Percentiles rank a stretch among this genome's conserved stretches.
phyloP scores from a whole-genome alignment of 2,888 invertebrate genomes.

The Phorcus lineatus region DNA sequence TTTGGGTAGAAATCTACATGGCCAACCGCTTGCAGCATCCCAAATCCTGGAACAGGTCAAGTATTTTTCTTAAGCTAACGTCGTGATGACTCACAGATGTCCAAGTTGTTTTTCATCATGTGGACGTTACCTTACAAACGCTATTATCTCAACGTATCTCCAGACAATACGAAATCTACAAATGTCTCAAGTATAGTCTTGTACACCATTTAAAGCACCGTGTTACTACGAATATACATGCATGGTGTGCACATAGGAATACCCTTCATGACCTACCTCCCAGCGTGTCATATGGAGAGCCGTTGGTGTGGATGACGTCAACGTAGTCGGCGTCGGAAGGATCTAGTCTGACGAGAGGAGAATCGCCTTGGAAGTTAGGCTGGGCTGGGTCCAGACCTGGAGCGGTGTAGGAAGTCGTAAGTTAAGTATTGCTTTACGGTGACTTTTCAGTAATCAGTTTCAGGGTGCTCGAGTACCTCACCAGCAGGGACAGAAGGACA shows the following conservation, averaged over 20 bases:
- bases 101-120: background rate
- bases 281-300: constrained; percentile 54
- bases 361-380: constrained; percentile 92
- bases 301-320: constrained; percentile 93
- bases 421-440: too few relatives aligned
- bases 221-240: too few relatives aligned
- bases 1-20: constrained; percentile 51
- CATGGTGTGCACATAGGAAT: too few relatives aligned
- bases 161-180: too few relatives aligned
- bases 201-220: too few relatives aligned
- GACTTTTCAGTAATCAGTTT: too few relatives aligned
- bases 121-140: too few relatives aligned
- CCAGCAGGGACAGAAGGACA: too few relatives aligned
- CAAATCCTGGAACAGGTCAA: constrained; percentile 37
- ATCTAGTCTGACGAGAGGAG: constrained; percentile 86
- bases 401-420: background rate
- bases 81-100: background rate
- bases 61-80: too few relatives aligned
- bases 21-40: constrained; percentile 40
- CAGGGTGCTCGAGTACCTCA: too few relatives aligned
- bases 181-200: too few relatives aligned
- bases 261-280: constrained; percentile 43
- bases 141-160: too few relatives aligned
- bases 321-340: constrained; percentile 89
- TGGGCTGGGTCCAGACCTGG: constrained; percentile 90